Evolutionary conservation across 2,888 invertebrate genomes (phyloP), one percentile per base, ranked within the genome.

Genomic region (Dasysyrphus tricinctus): DNA sequence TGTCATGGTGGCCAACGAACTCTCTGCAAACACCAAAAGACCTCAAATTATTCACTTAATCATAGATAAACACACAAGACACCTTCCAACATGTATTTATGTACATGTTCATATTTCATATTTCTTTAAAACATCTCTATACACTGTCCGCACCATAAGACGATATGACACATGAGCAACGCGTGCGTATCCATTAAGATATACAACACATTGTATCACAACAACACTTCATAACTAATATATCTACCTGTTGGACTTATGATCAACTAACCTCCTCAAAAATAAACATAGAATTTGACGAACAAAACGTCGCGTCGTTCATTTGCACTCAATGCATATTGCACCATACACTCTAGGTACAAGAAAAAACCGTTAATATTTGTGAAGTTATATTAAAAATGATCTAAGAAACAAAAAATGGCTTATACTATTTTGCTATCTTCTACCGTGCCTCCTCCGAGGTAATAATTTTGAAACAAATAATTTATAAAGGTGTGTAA

Each of bases 401-500:
- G 6, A 9, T 9, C 8, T 16, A 61, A 7, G 7, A 0, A n/a
- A 29, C n/a, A 42, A 49, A 12, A 37, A 37, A 54, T 56, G 39
- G 37, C 57, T 32, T 65, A n/a, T n/a, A 54, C 69, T 44, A 57
- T 39, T 39, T 12, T 39, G 12, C 9, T 37, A 11, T 16, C 11
- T 49, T 19, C 12, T 29, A 37, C 61, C 12, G 51, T 32, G 6
- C 39, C 61, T 61, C 12, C 24, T 44, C 19, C 11, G 37, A 37
- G 54, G 75, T 72, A 82, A 87, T 87, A 83, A 83, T 87, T 87
- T 87, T 87, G 87, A 87, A 87, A 83, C 87, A 87, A 87, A 87
- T 87, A 87, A 83, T 87, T 87, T 87, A 87, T 87, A 81, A 86
- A 86, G 86, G 86, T 86, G 86, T 86, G 86, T 82, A 82, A 78